Percentiles rank a stretch among this genome's conserved stretches.
These are phyloP conservation scores for Proisotoma minuta DNA, from an alignment of 2,888 invertebrate genomes.

Conservation along the genomic window DNA sequence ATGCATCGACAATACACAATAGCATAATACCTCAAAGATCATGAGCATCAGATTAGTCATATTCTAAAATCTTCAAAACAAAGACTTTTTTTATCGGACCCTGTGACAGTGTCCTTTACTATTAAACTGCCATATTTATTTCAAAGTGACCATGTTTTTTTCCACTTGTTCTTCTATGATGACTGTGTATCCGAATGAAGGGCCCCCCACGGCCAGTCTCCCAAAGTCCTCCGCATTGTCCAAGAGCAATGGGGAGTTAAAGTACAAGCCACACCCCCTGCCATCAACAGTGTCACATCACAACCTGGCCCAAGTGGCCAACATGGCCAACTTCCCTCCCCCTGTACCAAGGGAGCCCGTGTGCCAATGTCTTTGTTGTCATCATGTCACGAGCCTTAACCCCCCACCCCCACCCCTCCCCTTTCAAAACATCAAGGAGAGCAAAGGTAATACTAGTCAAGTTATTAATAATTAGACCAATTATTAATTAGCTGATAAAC, in stretches of 20 bases:
- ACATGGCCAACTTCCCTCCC: background rate
- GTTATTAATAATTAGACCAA: too few relatives aligned
- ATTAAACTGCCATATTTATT: too few relatives aligned
- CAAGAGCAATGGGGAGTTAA: conserved; percentile 1
- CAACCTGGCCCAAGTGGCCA: background rate
- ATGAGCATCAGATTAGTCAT: too few relatives aligned
- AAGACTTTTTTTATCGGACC: too few relatives aligned
- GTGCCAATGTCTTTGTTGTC: background rate
- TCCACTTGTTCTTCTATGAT: conserved; percentile 38
- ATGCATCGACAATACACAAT: too few relatives aligned
- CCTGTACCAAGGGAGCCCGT: background rate
- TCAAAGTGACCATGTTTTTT: conserved; percentile 30
- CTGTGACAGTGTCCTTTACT: too few relatives aligned
- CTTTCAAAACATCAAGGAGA: conserved; percentile 34
- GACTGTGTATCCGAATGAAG: conserved; percentile 36
- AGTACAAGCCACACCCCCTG: conserved; percentile 1
- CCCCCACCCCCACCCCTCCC: conserved; percentile 21
- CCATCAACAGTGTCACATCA: conserved; percentile 4
- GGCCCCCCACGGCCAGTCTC: background rate
- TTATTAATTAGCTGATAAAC: too few relatives aligned
- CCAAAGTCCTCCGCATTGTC: background rate
- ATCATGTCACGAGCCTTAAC: conserved; percentile 9
- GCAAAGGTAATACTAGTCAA: too few relatives aligned
- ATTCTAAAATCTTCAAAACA: too few relatives aligned
- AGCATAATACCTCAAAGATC: too few relatives aligned